Evolutionary conservation across 2,888 invertebrate genomes (phyloP).

Genomic region (Plagodis dolabraria): DNA sequence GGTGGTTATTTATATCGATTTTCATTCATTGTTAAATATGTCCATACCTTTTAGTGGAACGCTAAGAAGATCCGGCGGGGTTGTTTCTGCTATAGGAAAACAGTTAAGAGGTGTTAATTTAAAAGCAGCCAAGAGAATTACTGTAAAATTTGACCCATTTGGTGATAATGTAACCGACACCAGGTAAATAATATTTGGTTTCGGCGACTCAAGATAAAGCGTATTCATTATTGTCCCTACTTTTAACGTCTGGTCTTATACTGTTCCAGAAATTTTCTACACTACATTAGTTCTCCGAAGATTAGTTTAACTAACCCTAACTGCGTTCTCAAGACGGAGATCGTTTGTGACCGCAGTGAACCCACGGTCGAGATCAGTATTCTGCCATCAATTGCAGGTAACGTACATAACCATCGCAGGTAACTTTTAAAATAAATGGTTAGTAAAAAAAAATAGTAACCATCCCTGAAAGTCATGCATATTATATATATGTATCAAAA

Average conservation of each 20-base stretch:
- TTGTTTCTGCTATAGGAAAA: slow-evolving; percentile 89
- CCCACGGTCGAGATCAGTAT: slow-evolving; percentile 87
- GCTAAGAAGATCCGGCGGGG: slow-evolving; percentile 87
- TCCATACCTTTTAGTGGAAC: slow-evolving; percentile 90
- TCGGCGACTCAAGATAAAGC: too few species aligned
- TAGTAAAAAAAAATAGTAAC: too few species aligned
- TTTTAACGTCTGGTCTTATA: too few species aligned
- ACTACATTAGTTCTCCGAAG: slow-evolving; percentile 87
- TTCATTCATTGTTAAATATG: slow-evolving; percentile 78
- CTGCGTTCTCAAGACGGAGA: slow-evolving; percentile 89
- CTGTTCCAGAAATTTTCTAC: slow-evolving; percentile 88
- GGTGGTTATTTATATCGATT: slow-evolving; percentile 45
- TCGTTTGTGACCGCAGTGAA: slow-evolving; percentile 91
- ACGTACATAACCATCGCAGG: too few species aligned
- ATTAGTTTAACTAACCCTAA: slow-evolving; percentile 89
- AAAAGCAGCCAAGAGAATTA: slow-evolving; percentile 91
- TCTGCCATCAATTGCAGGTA: slow-evolving; percentile 84
- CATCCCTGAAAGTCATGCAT: too few species aligned
- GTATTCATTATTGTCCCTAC: too few species aligned
- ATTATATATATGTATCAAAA: too few species aligned
- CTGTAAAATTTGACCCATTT: slow-evolving; percentile 94
- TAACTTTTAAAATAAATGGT: too few species aligned
- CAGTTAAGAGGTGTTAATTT: slow-evolving; percentile 89
- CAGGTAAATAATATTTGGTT: slow-evolving; percentile 66
- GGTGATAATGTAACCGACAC: slow-evolving; percentile 87